Evolutionary conservation across 1,140 invertebrate species (phyloP), one percentile per base, ranked within the genome.

Genomic region (Drosophila burlai): DNA sequence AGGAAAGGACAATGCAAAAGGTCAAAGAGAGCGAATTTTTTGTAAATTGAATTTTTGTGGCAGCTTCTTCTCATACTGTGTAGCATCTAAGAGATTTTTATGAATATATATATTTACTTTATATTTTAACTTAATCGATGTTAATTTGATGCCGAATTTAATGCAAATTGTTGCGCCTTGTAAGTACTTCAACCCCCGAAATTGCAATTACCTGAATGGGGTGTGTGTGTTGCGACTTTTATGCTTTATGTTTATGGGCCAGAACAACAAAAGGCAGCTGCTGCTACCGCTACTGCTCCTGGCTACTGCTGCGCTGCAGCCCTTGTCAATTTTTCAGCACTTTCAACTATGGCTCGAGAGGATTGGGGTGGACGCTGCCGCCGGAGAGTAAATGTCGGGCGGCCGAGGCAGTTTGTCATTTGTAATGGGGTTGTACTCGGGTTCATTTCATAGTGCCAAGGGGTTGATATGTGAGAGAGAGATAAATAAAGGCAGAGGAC

Each of bases 91-190:
- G 69, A 49, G 54, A 79, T 47, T 86, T 63, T 60, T 62, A 74
- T 82, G 83, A 86, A 85, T 81, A 85, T 66, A 85, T 66, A 36
- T 18, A 76, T 40, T 36, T 43, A 58, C 26, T 65, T 65, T 49
- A 38, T 61, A 43, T 43, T 60, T 72, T 60, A 34, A 60, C 66
- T 38, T 73, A 38, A 26, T 73, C 11, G 36, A 21, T 38, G 18
- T 73, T 60, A 52, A 72, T 61, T 73, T 36, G 36, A 43, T 59
- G n/a, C 9, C 24, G 34, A 40, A 52, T 43, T 67, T n/a, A 38
- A 55, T 55, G 62, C 61, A 59, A 60, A 46, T 76, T 59, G 61
- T 50, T 64, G 69, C 29, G 50, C 29, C 50, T 50, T 46, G 38
- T 26, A 55, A 55, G 36, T 31, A 36, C 38, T 71, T 79, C 59